phyloP scores from a whole-genome alignment of 2,113 vertebrate species.

The Catharus minimus region DNA sequence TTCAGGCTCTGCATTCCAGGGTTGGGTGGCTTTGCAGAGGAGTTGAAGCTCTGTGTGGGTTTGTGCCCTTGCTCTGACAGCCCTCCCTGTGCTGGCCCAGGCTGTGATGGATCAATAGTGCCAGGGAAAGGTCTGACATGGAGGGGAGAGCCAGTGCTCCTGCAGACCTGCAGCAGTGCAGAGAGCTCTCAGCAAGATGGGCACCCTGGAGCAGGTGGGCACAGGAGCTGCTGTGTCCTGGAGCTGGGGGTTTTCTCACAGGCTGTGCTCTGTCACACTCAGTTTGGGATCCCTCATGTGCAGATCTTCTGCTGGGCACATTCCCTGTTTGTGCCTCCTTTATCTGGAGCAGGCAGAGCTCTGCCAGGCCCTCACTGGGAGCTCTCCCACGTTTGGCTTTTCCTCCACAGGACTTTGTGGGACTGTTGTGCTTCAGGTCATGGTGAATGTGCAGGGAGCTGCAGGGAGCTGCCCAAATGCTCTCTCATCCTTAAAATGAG shows the following conservation, averaged over 20 bases:
- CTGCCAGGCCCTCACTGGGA: background rate
- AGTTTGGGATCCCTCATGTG: accelerated
- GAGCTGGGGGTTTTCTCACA: accelerated
- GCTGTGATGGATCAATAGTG: background rate
- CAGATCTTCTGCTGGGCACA: background rate
- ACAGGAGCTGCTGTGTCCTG: background rate
- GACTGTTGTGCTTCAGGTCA: background rate
- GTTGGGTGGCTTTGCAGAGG: background rate
- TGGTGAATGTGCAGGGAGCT: background rate
- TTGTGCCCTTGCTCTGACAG: background rate
- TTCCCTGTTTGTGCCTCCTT: background rate
- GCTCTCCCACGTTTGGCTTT: background rate
- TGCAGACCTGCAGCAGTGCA: background rate
- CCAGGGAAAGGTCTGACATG: background rate
- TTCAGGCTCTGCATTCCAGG: background rate
- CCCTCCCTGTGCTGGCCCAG: accelerated
- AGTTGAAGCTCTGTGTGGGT: background rate
- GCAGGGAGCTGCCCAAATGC: background rate
- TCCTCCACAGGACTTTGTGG: background rate
- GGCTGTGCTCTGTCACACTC: background rate
- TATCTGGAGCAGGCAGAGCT: background rate
- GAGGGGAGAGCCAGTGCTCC: background rate
- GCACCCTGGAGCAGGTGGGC: background rate
- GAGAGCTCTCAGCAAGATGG: background rate
- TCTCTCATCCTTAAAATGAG: background rate